These are phyloP conservation scores for Eucera pruinosa DNA, from an alignment of 2,888 invertebrate genomes.

Conservation along the genomic window DNA sequence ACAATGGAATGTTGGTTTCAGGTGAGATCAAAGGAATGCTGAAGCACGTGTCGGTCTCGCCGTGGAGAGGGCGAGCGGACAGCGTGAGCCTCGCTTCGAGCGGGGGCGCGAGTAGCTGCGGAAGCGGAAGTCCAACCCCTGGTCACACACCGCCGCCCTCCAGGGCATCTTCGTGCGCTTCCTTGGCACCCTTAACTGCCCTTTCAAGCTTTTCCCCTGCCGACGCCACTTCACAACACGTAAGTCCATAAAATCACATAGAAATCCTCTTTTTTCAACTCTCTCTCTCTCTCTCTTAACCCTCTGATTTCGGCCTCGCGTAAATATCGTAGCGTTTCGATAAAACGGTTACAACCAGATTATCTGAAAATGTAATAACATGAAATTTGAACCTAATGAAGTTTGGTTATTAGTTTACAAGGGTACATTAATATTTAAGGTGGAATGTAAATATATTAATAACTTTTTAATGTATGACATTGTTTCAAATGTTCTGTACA, in stretches of 20 bases:
- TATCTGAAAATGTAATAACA: too few relatives aligned
- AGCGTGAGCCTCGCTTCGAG: slow-evolving; percentile 92
- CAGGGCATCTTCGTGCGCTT: slow-evolving; percentile 82
- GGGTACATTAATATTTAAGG: too few relatives aligned
- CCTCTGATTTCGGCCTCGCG: too few relatives aligned
- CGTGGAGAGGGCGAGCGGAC: slow-evolving; percentile 93
- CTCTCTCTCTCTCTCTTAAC: too few relatives aligned
- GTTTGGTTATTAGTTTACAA: too few relatives aligned
- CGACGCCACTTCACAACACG: slow-evolving; percentile 81
- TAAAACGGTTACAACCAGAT: too few relatives aligned
- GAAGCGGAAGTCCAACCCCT: slow-evolving; percentile 90
- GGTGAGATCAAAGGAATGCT: slow-evolving; percentile 87
- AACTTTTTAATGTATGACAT: too few relatives aligned
- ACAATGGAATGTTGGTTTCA: slow-evolving; percentile 38
- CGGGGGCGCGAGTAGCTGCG: slow-evolving; percentile 86
- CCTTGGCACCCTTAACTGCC: slow-evolving; percentile 80
- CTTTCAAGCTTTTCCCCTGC: slow-evolving; percentile 81
- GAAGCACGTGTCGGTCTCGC: slow-evolving; percentile 96
- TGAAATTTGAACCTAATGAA: too few relatives aligned
- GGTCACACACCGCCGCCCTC: slow-evolving; percentile 86
- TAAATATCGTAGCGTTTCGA: too few relatives aligned
- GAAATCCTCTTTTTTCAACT: not conserved
- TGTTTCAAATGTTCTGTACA: too few relatives aligned
- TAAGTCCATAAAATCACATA: slow-evolving; percentile 55
- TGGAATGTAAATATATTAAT: too few relatives aligned